Conservation (phyloP, 2,797 vertebrate species). For the Enteromius radiatus region DNA sequence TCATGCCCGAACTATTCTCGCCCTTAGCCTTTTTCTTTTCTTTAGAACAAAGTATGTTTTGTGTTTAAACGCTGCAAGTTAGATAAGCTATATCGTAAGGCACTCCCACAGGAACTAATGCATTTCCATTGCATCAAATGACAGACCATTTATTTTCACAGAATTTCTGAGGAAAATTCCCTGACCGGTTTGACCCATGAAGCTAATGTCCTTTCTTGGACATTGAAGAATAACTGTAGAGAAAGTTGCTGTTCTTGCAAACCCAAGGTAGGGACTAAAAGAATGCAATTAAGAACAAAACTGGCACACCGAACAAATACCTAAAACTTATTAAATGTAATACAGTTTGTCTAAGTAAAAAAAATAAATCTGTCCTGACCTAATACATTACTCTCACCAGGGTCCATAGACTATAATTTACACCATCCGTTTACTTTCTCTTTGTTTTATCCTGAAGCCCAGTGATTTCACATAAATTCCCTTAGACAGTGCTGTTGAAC, state of each 20-base stretch:
- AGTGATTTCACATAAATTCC: conserved; percentile 12
- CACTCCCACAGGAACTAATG: conserved; percentile 12
- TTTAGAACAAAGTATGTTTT: not conserved
- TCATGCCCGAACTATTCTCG: conserved; percentile 13
- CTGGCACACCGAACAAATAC: not conserved
- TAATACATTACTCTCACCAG: not conserved
- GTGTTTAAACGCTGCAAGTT: not conserved
- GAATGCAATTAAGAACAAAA: conserved; percentile 20
- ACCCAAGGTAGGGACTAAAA: not conserved
- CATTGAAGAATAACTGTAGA: conserved; percentile 25
- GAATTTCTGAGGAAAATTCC: conserved; percentile 10
- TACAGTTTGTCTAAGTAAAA: not conserved
- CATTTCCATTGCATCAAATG: not conserved
- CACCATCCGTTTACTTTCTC: conserved; percentile 6
- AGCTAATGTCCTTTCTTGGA: conserved; percentile 19
- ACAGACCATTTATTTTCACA: conserved; percentile 34
- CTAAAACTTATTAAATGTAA: not conserved
- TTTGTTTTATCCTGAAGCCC: not conserved
- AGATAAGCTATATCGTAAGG: not conserved
- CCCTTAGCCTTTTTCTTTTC: not conserved
- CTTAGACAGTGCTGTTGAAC: conserved; percentile 17
- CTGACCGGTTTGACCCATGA: not conserved
- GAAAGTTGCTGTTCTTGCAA: conserved; percentile 2
- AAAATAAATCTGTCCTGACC: not conserved
- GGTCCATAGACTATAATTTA: not conserved